phyloP scores from a whole-genome alignment of 2,113 vertebrate genomes.

The Thoracochromis brauschi region DNA sequence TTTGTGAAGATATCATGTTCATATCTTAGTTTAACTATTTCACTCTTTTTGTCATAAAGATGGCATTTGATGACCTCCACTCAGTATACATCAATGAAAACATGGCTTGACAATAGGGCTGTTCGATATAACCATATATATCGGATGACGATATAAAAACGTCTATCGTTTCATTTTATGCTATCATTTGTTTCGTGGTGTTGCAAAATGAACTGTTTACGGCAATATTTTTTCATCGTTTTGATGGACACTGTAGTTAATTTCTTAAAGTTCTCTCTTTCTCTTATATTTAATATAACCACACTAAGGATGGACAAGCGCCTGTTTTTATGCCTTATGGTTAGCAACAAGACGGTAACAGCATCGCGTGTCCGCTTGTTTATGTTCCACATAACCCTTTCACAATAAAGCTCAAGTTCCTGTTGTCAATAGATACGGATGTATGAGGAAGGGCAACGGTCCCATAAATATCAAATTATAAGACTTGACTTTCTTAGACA shows the following conservation, averaged over 20 bases:
- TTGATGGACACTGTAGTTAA: not conserved
- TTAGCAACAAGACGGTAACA: not conserved
- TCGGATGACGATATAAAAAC: not conserved
- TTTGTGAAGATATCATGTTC: not conserved
- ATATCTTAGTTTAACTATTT: not conserved
- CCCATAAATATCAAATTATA: not conserved
- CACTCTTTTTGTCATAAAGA: not conserved
- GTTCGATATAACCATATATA: not conserved
- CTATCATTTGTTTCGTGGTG: not conserved
- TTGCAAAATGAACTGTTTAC: not conserved
- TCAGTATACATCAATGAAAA: not conserved
- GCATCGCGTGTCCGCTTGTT: not conserved
- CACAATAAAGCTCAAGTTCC: not conserved
- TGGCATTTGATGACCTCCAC: not conserved
- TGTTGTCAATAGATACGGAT: too few relatives aligned
- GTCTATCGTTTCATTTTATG: not conserved
- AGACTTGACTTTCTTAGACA: not conserved
- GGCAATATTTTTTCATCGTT: not conserved
- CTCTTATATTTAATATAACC: not conserved
- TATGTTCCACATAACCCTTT: not conserved
- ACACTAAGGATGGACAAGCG: fast-evolving
- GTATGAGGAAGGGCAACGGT: not conserved
- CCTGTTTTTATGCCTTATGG: fast-evolving
- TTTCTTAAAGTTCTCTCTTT: not conserved
- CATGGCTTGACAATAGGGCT: not conserved